These are phyloP conservation scores for Pyrrhosoma nymphula DNA, from an alignment of 2,888 invertebrate species.

Conservation along the genomic window DNA sequence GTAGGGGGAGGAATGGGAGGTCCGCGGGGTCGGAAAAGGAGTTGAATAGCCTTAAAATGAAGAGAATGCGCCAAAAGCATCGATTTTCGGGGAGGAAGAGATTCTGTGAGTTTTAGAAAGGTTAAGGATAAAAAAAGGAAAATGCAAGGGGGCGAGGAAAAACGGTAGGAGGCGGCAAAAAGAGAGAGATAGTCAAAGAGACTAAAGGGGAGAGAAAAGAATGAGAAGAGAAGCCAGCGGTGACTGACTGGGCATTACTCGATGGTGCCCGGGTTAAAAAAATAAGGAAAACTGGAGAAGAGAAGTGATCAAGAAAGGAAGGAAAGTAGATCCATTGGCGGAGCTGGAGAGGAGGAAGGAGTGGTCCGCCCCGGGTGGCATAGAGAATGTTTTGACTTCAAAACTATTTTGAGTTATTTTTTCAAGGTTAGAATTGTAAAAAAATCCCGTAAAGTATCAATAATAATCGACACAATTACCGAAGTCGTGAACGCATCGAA, in stretches of 20 bases:
- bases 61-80: constrained; percentile 31
- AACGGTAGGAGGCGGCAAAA: not conserved
- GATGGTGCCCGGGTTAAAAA: not conserved
- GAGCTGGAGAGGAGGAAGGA: no score
- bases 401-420: no score
- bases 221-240: not conserved
- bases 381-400: no score
- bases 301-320: not conserved
- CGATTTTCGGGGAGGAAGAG: constrained; percentile 8
- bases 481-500: no score
- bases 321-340: no score
- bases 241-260: not conserved
- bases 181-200: not conserved
- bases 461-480: no score
- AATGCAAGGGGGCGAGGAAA: not conserved
- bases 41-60: constrained; percentile 36
- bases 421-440: no score
- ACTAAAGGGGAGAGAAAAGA: no score
- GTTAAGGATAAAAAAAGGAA: not conserved
- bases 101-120: constrained; percentile 9
- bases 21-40: not conserved
- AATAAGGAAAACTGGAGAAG: not conserved
- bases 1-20: not conserved
- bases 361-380: no score
- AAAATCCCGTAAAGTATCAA: no score